These are phyloP conservation scores for Orchestia grillus DNA, from an alignment of 1,140 invertebrate genomes.

Conservation along the genomic window DNA sequence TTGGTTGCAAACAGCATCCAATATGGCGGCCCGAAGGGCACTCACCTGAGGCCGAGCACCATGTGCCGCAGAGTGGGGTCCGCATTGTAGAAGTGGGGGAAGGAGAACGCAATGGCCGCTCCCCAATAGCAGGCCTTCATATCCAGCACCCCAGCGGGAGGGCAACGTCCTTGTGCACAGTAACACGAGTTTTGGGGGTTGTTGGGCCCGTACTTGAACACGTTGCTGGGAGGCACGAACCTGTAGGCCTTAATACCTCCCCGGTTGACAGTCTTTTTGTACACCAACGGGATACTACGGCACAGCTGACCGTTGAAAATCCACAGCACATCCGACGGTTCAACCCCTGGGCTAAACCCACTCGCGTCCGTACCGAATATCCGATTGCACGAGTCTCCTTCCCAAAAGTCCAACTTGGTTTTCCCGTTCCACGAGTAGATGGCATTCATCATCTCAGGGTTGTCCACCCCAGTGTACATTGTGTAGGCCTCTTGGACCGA, in stretches of 20 bases:
- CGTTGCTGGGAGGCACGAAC: constrained; percentile 82
- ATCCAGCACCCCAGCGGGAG: constrained; percentile 72
- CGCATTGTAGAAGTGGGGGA: constrained; percentile 85
- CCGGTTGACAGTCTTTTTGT: constrained; percentile 77
- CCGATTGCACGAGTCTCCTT: constrained; percentile 73
- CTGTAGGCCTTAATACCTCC: constrained; percentile 81
- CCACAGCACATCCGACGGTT: constrained; percentile 69
- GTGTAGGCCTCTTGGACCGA: constrained; percentile 81
- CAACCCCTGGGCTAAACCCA: constrained; percentile 81
- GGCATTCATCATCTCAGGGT: constrained; percentile 79
- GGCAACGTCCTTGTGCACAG: constrained; percentile 60
- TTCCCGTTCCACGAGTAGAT: constrained; percentile 80
- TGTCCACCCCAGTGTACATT: constrained; percentile 80
- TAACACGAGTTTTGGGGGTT: constrained; percentile 67
- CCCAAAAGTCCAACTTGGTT: constrained; percentile 72
- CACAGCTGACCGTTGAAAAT: constrained; percentile 71
- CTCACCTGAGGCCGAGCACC: constrained; percentile 66
- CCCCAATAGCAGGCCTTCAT: constrained; percentile 71
- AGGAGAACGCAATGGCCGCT: constrained; percentile 79
- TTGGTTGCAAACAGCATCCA: too few species aligned
- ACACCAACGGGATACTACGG: constrained; percentile 77
- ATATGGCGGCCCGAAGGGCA: background rate
- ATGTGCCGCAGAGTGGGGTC: constrained; percentile 82
- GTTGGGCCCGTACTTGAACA: constrained; percentile 77
- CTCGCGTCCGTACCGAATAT: constrained; percentile 81